phyloP scores from a whole-genome alignment of 2,888 invertebrate genomes.

The Aphodius sticticus region DNA sequence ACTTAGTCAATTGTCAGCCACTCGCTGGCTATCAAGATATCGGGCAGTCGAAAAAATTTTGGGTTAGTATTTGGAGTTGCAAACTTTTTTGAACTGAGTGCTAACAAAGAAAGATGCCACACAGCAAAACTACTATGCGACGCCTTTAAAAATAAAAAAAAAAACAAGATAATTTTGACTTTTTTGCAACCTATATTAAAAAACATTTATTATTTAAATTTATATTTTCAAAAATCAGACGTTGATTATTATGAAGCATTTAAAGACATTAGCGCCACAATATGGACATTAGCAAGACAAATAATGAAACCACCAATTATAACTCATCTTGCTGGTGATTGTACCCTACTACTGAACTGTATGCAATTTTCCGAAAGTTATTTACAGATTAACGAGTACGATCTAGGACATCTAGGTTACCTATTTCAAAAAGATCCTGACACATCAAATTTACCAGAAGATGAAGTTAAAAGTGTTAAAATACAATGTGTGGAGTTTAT shows the following conservation, averaged over 20 bases:
- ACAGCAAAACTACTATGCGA: slow-evolving; percentile 20
- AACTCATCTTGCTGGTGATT: not conserved
- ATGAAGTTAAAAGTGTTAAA: not conserved
- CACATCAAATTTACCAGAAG: not conserved
- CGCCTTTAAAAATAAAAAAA: slow-evolving; percentile 12
- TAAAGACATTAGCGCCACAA: not conserved
- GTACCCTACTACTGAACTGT: not conserved
- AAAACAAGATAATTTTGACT: slow-evolving; percentile 14
- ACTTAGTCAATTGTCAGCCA: slow-evolving; percentile 39
- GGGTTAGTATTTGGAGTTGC: slow-evolving; percentile 43
- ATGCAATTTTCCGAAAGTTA: slow-evolving; percentile 8
- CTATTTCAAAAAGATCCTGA: not conserved
- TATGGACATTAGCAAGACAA: slow-evolving; percentile 11
- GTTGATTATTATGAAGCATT: slow-evolving; percentile 20
- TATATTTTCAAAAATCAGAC: not conserved
- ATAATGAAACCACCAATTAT: slow-evolving; percentile 21
- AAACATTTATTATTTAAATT: slow-evolving; percentile 12
- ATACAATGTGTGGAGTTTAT: not conserved
- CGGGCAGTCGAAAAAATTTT: slow-evolving; percentile 41
- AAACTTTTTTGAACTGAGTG: slow-evolving; percentile 17
- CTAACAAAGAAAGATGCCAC: slow-evolving; percentile 28
- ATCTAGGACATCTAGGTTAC: slow-evolving; percentile 11
- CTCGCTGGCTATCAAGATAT: slow-evolving; percentile 46
- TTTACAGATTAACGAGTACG: not conserved
- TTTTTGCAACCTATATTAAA: slow-evolving; percentile 27